Evolutionary conservation across 2,888 invertebrate genomes (phyloP).

Genomic region (Smittia sp.): DNA sequence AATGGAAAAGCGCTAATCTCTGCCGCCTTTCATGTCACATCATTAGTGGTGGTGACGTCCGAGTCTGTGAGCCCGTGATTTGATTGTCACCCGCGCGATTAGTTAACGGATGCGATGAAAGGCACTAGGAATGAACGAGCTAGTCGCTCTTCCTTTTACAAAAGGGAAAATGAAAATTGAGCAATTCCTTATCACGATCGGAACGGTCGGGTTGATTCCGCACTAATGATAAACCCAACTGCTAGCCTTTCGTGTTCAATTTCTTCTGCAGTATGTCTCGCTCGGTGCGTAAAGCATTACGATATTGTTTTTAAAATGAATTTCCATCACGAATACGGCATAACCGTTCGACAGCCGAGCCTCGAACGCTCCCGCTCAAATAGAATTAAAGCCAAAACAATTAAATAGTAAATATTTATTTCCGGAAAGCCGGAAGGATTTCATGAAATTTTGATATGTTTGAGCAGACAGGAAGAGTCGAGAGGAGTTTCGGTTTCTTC

Average conservation of each 20-base stretch:
- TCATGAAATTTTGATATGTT: too few relatives aligned
- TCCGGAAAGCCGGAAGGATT: too few relatives aligned
- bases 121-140: too few relatives aligned
- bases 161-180: too few relatives aligned
- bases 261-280: background rate
- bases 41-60: background rate
- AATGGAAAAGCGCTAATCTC: background rate
- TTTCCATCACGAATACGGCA: slow-evolving; percentile 27
- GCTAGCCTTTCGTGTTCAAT: slow-evolving; percentile 18
- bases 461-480: too few relatives aligned
- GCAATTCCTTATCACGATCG: too few relatives aligned
- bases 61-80: background rate
- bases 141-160: too few relatives aligned
- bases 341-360: slow-evolving; percentile 4
- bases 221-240: too few relatives aligned
- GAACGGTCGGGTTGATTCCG: too few relatives aligned
- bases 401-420: background rate
- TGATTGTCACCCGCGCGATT: background rate
- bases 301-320: slow-evolving; percentile 24
- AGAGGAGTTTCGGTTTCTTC: too few relatives aligned
- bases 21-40: background rate
- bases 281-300: background rate
- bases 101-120: too few relatives aligned
- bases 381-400: background rate
- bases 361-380: background rate